These are phyloP conservation scores for Poecile montanus DNA, from an alignment of 2,797 vertebrate species.

Conservation along the genomic window DNA sequence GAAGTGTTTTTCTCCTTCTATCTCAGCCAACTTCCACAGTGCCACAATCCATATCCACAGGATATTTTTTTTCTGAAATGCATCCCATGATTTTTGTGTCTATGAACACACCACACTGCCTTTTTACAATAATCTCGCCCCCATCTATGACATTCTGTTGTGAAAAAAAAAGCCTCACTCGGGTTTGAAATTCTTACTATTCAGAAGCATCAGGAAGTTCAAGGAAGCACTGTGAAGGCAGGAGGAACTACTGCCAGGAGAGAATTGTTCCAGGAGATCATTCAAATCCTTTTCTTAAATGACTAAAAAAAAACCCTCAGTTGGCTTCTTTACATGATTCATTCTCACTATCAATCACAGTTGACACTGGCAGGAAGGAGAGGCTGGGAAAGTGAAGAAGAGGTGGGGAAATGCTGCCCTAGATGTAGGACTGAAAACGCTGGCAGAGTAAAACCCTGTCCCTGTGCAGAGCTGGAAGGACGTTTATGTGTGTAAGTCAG, in stretches of 20 bases:
- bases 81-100: background rate
- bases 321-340: background rate
- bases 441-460: background rate
- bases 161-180: background rate
- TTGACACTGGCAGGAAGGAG: background rate
- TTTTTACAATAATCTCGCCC: background rate
- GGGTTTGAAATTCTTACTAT: background rate
- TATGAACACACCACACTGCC: background rate
- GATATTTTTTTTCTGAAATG: background rate
- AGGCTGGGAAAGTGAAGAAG: background rate
- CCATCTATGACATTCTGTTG: background rate
- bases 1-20: background rate
- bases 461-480: background rate
- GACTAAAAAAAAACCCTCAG: background rate
- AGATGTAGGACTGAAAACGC: background rate
- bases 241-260: background rate
- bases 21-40: background rate
- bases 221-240: background rate
- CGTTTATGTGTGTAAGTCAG: background rate
- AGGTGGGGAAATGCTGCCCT: background rate
- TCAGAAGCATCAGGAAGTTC: background rate
- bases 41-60: background rate
- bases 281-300: constrained; percentile 3
- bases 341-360: background rate
- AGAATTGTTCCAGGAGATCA: background rate